These are phyloP conservation scores for Neomorphus geoffroyi DNA, from an alignment of 2,797 vertebrate species.

Conservation along the genomic window DNA sequence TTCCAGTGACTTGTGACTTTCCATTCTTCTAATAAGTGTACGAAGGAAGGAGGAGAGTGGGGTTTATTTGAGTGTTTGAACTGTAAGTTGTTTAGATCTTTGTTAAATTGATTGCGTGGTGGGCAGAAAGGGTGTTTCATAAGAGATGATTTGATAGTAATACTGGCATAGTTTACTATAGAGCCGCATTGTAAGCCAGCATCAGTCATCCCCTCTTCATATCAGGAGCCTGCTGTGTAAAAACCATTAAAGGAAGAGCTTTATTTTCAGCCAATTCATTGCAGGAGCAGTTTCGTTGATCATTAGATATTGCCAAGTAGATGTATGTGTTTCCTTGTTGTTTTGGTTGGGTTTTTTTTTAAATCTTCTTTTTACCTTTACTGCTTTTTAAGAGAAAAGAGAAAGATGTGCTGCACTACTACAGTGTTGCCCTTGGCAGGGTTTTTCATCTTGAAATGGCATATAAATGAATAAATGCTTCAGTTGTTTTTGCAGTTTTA, in stretches of 20 bases:
- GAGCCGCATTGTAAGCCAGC: slow-evolving; percentile 25
- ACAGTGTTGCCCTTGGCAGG: slow-evolving; percentile 55
- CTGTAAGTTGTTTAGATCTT: slow-evolving; percentile 33
- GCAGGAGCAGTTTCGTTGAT: slow-evolving; percentile 21
- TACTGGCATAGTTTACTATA: not conserved
- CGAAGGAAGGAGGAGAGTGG: not conserved
- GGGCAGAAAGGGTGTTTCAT: not conserved
- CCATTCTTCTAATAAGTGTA: not conserved
- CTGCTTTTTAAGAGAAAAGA: not conserved
- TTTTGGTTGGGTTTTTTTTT: not conserved
- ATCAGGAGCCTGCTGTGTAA: slow-evolving; percentile 28
- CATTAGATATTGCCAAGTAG: slow-evolving; percentile 18
- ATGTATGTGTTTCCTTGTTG: not conserved
- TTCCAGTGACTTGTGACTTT: slow-evolving; percentile 17
- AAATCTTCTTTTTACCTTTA: slow-evolving; percentile 32
- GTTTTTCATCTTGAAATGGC: slow-evolving; percentile 47
- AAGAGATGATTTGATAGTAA: slow-evolving; percentile 23
- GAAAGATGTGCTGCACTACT: slow-evolving; percentile 5
- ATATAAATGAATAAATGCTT: slow-evolving; percentile 62
- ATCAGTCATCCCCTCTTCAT: slow-evolving; percentile 41
- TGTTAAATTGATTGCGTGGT: slow-evolving; percentile 19
- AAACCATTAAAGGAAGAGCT: slow-evolving; percentile 35
- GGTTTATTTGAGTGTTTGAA: slow-evolving; percentile 38
- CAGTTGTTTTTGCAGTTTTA: slow-evolving; percentile 44
- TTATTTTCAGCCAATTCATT: slow-evolving; percentile 47